Evolutionary conservation across 2,113 vertebrate genomes (phyloP), one percentile per base, ranked within the genome.

Genomic region (Cepphus grylle): DNA sequence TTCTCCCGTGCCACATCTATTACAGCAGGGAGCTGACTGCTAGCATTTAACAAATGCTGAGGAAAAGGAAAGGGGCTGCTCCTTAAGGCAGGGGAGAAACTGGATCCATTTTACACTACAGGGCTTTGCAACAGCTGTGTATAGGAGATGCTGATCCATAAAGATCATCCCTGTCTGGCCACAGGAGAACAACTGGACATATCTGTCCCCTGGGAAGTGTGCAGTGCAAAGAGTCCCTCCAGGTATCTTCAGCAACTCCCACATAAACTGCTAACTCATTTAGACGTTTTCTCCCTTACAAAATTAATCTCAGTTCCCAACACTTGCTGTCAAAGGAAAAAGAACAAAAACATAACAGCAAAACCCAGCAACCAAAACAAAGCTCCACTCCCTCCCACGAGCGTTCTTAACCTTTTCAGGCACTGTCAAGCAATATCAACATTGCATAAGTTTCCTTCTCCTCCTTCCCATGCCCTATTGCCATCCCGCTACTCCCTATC

Each of bases 321-420:
- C 19, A 22, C 10, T 53, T 43, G 11, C 17, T 79, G 62, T 93
- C 70, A 92, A 65, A 72, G 10, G 12, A 74, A 81, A 93, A 87
- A 79, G 15, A 88, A 65, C 5, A 59, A 85, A 96, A 89, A 2
- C 10, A 59, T 32, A 29, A 34, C 55, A 89, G 13, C 3, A 40
- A 66, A 83, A 62, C 3, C 1, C 47, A 94, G 16, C 58, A 93
- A 80, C 3, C 29, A 71, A 40, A 89, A 4, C 12, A 49, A 49
- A 81, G 9, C 7, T 78, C 30, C 0, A 0, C 23, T 62, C 23
- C 18, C 34, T 84, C 65, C 18, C 23, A 3, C 13, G 11, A 50
- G 43, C 1, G 1, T 36, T 59, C 23, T 47, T 79, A 63, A 80
- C 40, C 23, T 96, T 93, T 87, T 47, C 61, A 85, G 78, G 36